Base-by-base conservation (phyloP, 92 coral and sea anemone species). In the Heliopora coerulea region DNA sequence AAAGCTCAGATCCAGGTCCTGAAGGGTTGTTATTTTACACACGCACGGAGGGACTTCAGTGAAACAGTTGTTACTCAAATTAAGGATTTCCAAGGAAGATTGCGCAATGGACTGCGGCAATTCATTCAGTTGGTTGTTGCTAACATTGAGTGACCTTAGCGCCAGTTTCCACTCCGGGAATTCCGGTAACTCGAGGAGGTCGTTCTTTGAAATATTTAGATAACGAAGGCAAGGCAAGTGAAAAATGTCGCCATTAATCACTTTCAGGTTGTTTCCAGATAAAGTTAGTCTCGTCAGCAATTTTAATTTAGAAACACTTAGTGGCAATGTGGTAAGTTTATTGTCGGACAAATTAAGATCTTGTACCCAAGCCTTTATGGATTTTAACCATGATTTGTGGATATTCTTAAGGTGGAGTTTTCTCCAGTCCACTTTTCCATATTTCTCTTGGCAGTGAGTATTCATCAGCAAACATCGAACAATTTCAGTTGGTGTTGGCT, bases 31-130 rank as follows among this genome's bases (percentile, higher is more conserved):
- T 2, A 92, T 54, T 65, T 87, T 81, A 20, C 97, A 92, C 49
- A 90, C 88, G 63, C 90, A 87, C 32, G 42, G 72, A 17, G 97
- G 96, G 21, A 92, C 97, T 54, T 88, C 91, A 27, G 86, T 87
- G 64, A 92, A 79, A 29, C 70, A 85, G 74, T 92, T 92, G 62
- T 86, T 70, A 8, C 96, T 91, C 56, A 92, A 27, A 48, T 83
- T 75, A 56, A 92, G 79, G 60, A 76, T 87, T 57, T 72, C 80
- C 46, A 92, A 35, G 73, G 79, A 83, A 0, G 96, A 83, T 21
- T 42, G 57, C 8, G 89, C 89, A 80, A 92, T 85, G 65, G 85
- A 58, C 37, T 56, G 56, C 0, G 97, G 97, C n/a, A 92, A 69
- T 8, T 82, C 75, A 33, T 85, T 84, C 41, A 92, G 60, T 0